Percentiles rank a stretch among this genome's conserved stretches.
These are phyloP conservation scores for Lichenostomus cassidix DNA, from an alignment of 2,113 vertebrate species.

Conservation along the genomic window DNA sequence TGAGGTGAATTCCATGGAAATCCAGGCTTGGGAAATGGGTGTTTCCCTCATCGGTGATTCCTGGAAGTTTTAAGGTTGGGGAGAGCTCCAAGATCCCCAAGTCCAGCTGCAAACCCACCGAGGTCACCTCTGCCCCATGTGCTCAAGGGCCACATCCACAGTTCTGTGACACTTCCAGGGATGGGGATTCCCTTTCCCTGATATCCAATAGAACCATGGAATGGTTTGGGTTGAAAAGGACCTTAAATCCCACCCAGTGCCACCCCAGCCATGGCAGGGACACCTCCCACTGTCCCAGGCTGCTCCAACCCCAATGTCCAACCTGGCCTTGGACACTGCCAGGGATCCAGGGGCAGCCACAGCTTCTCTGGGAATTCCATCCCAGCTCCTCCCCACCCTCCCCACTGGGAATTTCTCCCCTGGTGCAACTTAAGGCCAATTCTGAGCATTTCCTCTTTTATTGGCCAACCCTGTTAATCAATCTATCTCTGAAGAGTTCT, in stretches of 20 bases:
- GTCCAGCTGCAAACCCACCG: fast-evolving
- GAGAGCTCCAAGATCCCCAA: neutral
- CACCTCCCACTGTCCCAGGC: neutral
- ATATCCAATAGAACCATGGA: neutral
- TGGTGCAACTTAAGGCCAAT: neutral
- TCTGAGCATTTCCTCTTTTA: neutral
- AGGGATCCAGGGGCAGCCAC: neutral
- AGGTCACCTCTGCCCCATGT: fast-evolving
- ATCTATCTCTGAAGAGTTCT: neutral
- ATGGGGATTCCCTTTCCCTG: neutral
- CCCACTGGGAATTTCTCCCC: neutral
- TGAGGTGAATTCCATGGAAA: neutral
- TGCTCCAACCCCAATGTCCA: neutral
- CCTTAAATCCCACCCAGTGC: fast-evolving
- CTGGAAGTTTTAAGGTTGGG: neutral
- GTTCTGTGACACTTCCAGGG: neutral
- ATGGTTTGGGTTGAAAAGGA: fast-evolving
- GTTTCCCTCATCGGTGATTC: neutral
- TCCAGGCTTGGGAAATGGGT: fast-evolving
- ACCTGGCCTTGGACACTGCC: neutral
- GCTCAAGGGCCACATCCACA: neutral
- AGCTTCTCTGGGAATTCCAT: neutral
- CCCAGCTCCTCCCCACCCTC: fast-evolving
- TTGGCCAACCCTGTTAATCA: too few relatives aligned
- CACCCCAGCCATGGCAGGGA: neutral